Percentiles rank a stretch among this genome's conserved stretches.
Evolutionary conservation across 2,888 invertebrate species (phyloP).

Genomic region (Harmothoe impar): DNA sequence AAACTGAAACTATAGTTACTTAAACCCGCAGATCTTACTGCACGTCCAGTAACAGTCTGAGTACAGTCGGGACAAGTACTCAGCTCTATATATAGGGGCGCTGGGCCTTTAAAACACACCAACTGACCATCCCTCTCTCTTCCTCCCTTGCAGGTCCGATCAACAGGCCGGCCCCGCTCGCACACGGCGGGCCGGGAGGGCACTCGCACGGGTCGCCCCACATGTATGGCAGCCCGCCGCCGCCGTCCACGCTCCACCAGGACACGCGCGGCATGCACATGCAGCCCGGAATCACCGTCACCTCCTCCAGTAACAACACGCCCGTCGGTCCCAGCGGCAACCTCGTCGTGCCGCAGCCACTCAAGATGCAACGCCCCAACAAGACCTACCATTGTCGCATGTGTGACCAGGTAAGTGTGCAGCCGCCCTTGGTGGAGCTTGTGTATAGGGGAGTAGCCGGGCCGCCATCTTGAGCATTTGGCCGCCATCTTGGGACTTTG

Average conservation of each 20-base stretch:
- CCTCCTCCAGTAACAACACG: background rate
- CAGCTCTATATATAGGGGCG: too few species aligned
- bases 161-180: slow-evolving; percentile 40
- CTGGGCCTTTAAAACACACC: too few species aligned
- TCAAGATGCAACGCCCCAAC: slow-evolving; percentile 66
- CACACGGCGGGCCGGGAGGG: slow-evolving; percentile 5
- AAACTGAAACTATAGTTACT: too few species aligned
- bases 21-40: too few species aligned
- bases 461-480: too few species aligned
- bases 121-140: too few species aligned
- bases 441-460: too few species aligned
- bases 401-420: slow-evolving; percentile 70
- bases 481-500: too few species aligned
- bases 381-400: slow-evolving; percentile 71
- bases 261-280: slow-evolving; percentile 35
- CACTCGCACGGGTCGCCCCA: slow-evolving; percentile 37
- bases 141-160: slow-evolving; percentile 47
- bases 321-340: background rate
- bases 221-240: slow-evolving; percentile 59
- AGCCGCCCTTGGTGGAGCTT: background rate
- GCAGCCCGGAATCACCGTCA: background rate
- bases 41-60: too few species aligned
- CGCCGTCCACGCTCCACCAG: slow-evolving; percentile 50
- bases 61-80: too few species aligned
- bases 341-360: slow-evolving; percentile 64